Conservation (phyloP, 2,888 invertebrate species). For the Chaetoderma sp. region DNA sequence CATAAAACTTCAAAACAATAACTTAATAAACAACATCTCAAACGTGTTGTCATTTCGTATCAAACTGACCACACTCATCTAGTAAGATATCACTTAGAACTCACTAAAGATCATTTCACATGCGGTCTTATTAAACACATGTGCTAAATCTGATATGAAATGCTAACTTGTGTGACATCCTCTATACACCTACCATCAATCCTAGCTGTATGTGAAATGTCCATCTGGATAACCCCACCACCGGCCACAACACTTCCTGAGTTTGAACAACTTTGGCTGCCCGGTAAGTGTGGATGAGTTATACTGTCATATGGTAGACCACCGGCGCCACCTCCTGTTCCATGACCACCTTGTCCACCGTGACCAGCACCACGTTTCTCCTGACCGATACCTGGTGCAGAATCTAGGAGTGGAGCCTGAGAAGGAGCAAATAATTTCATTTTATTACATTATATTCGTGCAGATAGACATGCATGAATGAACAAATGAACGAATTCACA, state of each 20-base stretch:
- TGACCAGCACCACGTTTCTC: constrained; percentile 49
- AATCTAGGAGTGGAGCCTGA: constrained; percentile 34
- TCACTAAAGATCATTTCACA: background rate
- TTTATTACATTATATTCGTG: background rate
- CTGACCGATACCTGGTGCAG: constrained; percentile 39
- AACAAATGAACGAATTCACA: background rate
- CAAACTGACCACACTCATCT: too few relatives aligned
- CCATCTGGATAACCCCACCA: constrained; percentile 45
- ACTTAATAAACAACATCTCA: too few relatives aligned
- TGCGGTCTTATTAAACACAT: too few relatives aligned
- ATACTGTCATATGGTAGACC: constrained; percentile 45
- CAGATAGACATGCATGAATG: background rate
- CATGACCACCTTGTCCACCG: constrained; percentile 49
- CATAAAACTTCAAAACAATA: too few relatives aligned
- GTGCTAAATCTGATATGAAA: too few relatives aligned
- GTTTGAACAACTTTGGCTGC: constrained; percentile 31
- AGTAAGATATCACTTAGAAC: too few relatives aligned
- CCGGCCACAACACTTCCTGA: constrained; percentile 23
- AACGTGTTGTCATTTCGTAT: background rate
- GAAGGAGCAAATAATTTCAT: background rate
- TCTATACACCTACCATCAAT: constrained; percentile 42
- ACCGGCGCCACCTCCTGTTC: constrained; percentile 21
- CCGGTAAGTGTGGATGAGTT: constrained; percentile 34
- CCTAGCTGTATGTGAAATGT: constrained; percentile 27
- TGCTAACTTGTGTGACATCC: background rate